These are phyloP conservation scores for Danio jaintianensis DNA, from an alignment of 2,797 vertebrate genomes.

Conservation along the genomic window DNA sequence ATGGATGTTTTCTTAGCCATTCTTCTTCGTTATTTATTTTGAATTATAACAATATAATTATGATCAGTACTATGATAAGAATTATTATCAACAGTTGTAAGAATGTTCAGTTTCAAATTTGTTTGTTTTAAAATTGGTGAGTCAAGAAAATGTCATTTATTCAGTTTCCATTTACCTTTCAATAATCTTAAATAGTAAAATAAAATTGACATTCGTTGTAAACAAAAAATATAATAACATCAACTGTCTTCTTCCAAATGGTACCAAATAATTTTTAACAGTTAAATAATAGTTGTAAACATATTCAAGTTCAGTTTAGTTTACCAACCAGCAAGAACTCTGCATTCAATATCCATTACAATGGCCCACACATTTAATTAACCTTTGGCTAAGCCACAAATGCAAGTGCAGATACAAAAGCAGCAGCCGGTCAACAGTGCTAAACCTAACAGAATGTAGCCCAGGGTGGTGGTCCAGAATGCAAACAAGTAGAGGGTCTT, in stretches of 20 bases:
- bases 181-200: too few species aligned
- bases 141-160: too few species aligned
- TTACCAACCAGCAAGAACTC: too few species aligned
- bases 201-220: background rate
- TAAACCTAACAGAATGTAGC: conserved; percentile 49
- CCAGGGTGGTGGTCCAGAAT: conserved; percentile 60
- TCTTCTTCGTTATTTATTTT: too few species aligned
- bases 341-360: background rate
- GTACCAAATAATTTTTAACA: background rate
- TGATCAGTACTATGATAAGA: too few species aligned
- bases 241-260: background rate
- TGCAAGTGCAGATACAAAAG: conserved; percentile 33
- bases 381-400: background rate
- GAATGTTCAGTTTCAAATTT: background rate
- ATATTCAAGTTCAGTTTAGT: too few species aligned
- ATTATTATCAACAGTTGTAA: background rate
- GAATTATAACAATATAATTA: too few species aligned
- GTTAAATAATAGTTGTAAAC: too few species aligned
- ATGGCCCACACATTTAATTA: background rate
- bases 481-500: conserved; percentile 65
- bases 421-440: background rate
- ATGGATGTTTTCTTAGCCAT: too few species aligned
- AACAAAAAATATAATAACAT: background rate
- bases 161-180: too few species aligned
- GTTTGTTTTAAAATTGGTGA: background rate